phyloP scores from a whole-genome alignment of 1,140 invertebrate species.

The Limonius californicus region DNA sequence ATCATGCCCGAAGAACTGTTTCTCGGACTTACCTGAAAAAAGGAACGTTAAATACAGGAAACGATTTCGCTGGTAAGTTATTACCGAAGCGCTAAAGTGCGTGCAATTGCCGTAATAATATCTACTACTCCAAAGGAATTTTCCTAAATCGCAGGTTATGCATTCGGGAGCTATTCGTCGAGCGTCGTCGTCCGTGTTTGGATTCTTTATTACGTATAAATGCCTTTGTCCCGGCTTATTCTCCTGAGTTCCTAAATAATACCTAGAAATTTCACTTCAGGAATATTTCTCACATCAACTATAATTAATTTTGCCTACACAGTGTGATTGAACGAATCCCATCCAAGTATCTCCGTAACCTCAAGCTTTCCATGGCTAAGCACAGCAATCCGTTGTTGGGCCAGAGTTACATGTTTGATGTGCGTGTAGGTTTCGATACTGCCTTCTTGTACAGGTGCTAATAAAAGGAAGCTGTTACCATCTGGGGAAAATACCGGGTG shows the following conservation, averaged over 20 bases:
- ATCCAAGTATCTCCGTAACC: slow-evolving; percentile 77
- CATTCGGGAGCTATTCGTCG: slow-evolving; percentile 70
- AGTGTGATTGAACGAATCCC: slow-evolving; percentile 77
- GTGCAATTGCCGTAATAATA: slow-evolving; percentile 76
- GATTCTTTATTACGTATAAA: slow-evolving; percentile 74
- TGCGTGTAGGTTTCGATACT: slow-evolving; percentile 80
- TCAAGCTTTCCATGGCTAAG: slow-evolving; percentile 85
- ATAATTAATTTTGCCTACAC: slow-evolving; percentile 64
- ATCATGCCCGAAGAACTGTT: slow-evolving; percentile 48
- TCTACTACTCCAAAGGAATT: slow-evolving; percentile 66
- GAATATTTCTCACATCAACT: no score
- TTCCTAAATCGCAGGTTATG: slow-evolving; percentile 71
- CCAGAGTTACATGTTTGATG: slow-evolving; percentile 80
- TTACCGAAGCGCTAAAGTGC: slow-evolving; percentile 70
- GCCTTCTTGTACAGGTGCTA: slow-evolving; percentile 78
- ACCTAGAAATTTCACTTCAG: no score
- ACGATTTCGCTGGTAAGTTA: no score
- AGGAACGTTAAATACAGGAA: no score
- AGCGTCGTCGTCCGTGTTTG: slow-evolving; percentile 56
- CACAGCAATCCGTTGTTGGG: slow-evolving; percentile 77
- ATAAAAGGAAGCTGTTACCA: slow-evolving; percentile 78
- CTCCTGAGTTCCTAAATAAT: slow-evolving; percentile 64
- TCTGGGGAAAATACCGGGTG: slow-evolving; percentile 79
- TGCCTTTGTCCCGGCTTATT: slow-evolving; percentile 79
- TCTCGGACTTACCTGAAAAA: slow-evolving; percentile 31